Conservation (phyloP, 2,113 vertebrate genomes). For the Pipra filicauda region DNA sequence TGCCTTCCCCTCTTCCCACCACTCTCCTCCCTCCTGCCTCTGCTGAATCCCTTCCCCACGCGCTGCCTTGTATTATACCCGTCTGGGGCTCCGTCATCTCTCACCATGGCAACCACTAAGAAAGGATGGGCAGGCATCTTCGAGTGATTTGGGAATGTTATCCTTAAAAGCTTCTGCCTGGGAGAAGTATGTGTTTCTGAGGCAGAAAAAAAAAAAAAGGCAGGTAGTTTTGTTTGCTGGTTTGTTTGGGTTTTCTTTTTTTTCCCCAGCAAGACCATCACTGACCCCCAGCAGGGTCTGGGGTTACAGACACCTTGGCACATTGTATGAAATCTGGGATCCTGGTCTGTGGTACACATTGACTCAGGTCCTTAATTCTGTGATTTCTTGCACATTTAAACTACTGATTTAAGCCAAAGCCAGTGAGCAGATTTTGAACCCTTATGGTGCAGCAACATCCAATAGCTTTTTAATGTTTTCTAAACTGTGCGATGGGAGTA, state of each 20-base stretch:
- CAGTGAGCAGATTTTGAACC: background rate
- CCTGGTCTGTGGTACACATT: background rate
- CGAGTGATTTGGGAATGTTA: background rate
- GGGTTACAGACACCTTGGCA: background rate
- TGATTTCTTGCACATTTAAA: background rate
- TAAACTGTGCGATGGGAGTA: background rate
- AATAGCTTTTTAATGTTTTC: background rate
- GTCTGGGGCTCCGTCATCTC: slow-evolving; percentile 36
- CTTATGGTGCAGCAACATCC: background rate
- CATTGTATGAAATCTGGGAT: background rate
- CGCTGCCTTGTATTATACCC: slow-evolving; percentile 14
- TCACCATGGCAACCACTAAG: slow-evolving; percentile 62
- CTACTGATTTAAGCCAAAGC: background rate
- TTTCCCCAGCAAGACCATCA: background rate
- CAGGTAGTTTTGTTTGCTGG: background rate
- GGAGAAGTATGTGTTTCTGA: background rate
- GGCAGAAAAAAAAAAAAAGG: background rate
- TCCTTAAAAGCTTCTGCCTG: slow-evolving; percentile 13
- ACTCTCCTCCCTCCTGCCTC: background rate
- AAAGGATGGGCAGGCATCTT: slow-evolving; percentile 31
- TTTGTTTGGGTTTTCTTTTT: background rate
- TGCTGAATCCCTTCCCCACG: background rate
- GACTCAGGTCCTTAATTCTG: background rate
- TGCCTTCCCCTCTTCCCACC: background rate
- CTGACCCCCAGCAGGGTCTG: background rate